A percentile compares a stretch with the other conserved stretches of the same genome.
phyloP scores from a whole-genome alignment of 2,113 vertebrate species.

The Triplophysa siluroides region DNA sequence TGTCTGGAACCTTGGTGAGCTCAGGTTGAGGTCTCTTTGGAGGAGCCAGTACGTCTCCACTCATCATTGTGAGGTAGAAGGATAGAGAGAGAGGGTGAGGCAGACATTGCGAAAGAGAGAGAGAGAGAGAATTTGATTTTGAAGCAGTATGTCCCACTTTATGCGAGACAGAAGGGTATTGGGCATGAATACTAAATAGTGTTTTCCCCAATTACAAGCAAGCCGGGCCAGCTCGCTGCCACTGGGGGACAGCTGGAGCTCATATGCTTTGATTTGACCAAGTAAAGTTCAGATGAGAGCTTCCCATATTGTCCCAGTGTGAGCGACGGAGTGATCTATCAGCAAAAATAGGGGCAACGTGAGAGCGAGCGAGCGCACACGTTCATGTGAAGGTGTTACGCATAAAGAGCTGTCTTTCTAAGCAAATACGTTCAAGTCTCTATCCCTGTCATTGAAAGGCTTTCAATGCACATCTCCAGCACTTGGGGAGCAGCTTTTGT shows the following conservation, averaged over 20 bases:
- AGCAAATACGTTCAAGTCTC: conserved; percentile 22
- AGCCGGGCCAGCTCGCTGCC: conserved; percentile 36
- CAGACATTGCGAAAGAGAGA: conserved; percentile 16
- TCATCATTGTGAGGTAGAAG: not conserved
- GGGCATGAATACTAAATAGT: conserved; percentile 55
- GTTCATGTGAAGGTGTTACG: conserved; percentile 7
- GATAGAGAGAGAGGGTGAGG: not conserved
- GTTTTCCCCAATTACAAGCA: conserved; percentile 46
- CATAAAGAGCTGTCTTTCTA: conserved; percentile 37
- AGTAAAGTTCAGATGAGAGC: conserved; percentile 31
- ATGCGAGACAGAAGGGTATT: conserved; percentile 53
- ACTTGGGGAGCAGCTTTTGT: conserved; percentile 33
- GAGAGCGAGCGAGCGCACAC: not conserved
- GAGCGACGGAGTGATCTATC: conserved; percentile 32
- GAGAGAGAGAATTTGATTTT: conserved; percentile 33
- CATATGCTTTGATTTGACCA: conserved; percentile 38
- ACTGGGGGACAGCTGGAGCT: conserved; percentile 32
- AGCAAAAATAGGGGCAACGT: not conserved
- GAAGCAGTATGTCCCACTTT: conserved; percentile 54
- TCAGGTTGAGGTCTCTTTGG: not conserved
- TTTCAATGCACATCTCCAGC: conserved; percentile 34
- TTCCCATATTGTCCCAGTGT: conserved; percentile 22
- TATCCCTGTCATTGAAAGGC: conserved; percentile 13
- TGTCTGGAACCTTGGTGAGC: not conserved
- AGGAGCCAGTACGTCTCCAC: conserved; percentile 14